Conservation (phyloP, 2,113 vertebrate genomes). For the Nettapus auritus region DNA sequence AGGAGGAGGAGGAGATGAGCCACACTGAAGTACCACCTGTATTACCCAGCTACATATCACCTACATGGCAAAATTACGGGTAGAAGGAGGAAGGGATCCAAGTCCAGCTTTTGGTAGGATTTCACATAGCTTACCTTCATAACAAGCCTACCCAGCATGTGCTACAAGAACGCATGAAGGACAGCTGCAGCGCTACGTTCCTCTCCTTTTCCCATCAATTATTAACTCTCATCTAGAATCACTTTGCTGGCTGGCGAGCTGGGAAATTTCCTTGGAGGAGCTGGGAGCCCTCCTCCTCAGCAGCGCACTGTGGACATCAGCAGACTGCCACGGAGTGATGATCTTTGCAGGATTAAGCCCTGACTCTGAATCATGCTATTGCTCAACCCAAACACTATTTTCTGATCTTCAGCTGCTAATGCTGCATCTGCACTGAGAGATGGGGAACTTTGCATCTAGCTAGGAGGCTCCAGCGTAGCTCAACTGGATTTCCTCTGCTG, state of each 20-base stretch:
- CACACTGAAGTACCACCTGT: background rate
- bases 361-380: background rate
- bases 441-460: background rate
- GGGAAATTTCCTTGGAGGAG: background rate
- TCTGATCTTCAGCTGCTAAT: background rate
- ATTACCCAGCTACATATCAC: background rate
- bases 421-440: background rate
- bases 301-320: background rate
- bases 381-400: background rate
- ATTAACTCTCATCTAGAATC: conserved; percentile 34
- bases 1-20: background rate
- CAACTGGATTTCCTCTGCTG: background rate
- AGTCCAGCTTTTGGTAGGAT: background rate
- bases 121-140: conserved; percentile 33
- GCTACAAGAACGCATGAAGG: background rate
- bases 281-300: background rate
- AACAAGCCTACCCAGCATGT: background rate
- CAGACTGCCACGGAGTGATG: rapidly evolving
- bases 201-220: conserved; percentile 50
- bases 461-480: background rate
- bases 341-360: background rate
- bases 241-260: background rate
- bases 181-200: background rate
- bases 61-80: background rate
- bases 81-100: background rate